Percentiles rank a stretch among this genome's conserved stretches.
phyloP scores from a whole-genome alignment of 2,888 invertebrate genomes.

The Limnephilus lunatus region DNA sequence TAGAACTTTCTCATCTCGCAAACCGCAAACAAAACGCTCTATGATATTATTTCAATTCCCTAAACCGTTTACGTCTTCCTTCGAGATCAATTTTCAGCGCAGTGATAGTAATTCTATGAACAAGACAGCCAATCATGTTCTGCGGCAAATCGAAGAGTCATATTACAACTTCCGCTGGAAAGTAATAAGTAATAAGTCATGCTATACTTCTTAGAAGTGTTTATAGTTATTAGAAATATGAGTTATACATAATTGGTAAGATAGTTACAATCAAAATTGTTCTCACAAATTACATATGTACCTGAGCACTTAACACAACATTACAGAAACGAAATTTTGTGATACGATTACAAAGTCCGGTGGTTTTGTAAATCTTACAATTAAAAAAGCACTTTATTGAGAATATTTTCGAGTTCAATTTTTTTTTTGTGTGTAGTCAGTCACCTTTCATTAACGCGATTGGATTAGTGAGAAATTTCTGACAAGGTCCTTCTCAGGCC shows the following conservation, averaged over 20 bases:
- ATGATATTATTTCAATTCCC: not conserved
- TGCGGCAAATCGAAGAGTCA: not conserved
- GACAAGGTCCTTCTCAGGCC: too few relatives aligned
- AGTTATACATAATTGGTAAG: not conserved
- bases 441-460: too few relatives aligned
- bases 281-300: not conserved
- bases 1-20: not conserved
- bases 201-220: not conserved
- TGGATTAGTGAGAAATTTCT: too few relatives aligned
- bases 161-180: conserved; percentile 2
- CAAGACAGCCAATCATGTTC: conserved; percentile 10
- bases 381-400: too few relatives aligned
- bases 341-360: too few relatives aligned
- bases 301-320: not conserved
- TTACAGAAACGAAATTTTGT: not conserved
- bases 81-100: not conserved
- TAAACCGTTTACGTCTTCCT: not conserved
- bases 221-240: not conserved
- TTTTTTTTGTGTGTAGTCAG: too few relatives aligned
- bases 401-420: too few relatives aligned
- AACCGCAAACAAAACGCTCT: not conserved
- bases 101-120: not conserved
- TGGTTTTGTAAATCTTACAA: too few relatives aligned
- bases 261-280: not conserved
- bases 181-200: not conserved